Evolutionary conservation across 2,797 vertebrate species (phyloP), one percentile per base, ranked within the genome.

Genomic region (Takifugu ocellatus): DNA sequence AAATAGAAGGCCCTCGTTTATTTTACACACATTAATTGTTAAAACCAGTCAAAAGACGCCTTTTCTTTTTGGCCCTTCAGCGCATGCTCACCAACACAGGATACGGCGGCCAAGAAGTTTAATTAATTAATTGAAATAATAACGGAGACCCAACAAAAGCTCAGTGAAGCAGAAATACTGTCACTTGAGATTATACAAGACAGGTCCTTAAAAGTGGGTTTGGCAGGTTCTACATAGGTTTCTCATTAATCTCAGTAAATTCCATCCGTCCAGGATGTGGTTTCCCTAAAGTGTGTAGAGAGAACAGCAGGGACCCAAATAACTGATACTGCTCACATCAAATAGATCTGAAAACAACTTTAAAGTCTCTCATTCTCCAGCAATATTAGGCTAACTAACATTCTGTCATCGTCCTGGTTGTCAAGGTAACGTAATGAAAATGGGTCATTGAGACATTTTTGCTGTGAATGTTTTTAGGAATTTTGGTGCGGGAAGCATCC

Each of bases 131-230:
- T 36, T 36, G 11, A 21, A 55, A 64, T 70, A 72, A 70, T 70
- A 74, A 76, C 52, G 51, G 50, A 55, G 43, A 54, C 29, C 36
- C 73, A 82, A 79, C 72, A 31, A 70, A 79, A 68, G 59, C 43
- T 51, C 74, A 44, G 59, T 11, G 36, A 69, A 61, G 70, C 75
- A 69, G 71, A 72, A 71, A 80, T 54, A 53, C 63, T 71, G 74
- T 82, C 67, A 47, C 25, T 63, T 81, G 55, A 21, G 21, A 72
- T 82, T 77, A 73, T 55, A 50, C 10, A 65, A 61, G 59, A 79
- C 68, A 68, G 16, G 54, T 75, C 75, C 43, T 56, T 72, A 25
- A 56, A 73, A 76, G 56, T 5, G 48, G n/a, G 33, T 59, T 66
- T 70, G 70, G 54, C 61, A 72, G 69, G 36, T 75, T 67, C 50